Evolutionary conservation across 2,888 invertebrate genomes (phyloP).

Genomic region (Drosophila atroscutellata): DNA sequence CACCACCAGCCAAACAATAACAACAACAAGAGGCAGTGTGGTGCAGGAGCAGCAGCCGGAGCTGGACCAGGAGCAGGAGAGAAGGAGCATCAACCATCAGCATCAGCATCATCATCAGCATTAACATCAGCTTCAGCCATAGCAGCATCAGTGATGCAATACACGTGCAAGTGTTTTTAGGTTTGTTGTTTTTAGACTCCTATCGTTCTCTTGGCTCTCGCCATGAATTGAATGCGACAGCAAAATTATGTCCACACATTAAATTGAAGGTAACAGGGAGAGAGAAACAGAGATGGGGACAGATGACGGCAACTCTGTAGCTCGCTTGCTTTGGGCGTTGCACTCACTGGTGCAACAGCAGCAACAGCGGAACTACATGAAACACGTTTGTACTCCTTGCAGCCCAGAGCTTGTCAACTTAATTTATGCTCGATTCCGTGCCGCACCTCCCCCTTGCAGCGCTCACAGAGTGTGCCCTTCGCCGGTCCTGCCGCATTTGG

Average conservation of each 20-base stretch:
- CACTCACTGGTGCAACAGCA: conserved; percentile 7
- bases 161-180: conserved; percentile 74
- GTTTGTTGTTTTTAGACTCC: conserved; percentile 57
- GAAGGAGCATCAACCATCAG: conserved; percentile 34
- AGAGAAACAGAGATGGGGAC: conserved; percentile 7
- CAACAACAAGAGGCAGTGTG: conserved; percentile 22
- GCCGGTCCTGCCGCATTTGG: conserved; percentile 63
- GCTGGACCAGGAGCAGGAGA: conserved; percentile 14
- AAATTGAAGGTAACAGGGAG: conserved; percentile 62
- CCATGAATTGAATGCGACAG: conserved; percentile 78
- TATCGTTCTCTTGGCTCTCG: conserved; percentile 28
- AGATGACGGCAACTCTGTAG: background rate
- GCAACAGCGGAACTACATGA: conserved; percentile 47
- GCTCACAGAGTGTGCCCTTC: background rate
- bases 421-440: conserved; percentile 77
- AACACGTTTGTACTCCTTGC: conserved; percentile 50
- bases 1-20: conserved; percentile 35
- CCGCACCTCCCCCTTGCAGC: background rate
- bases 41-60: background rate
- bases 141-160: conserved; percentile 70
- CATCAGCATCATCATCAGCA: conserved; percentile 26
- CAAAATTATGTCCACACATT: conserved; percentile 81
- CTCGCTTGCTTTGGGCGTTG: conserved; percentile 30
- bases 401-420: conserved; percentile 71
- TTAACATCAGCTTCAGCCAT: conserved; percentile 23